phyloP scores from a whole-genome alignment of 2,888 invertebrate genomes.

The Athalia rosae region DNA sequence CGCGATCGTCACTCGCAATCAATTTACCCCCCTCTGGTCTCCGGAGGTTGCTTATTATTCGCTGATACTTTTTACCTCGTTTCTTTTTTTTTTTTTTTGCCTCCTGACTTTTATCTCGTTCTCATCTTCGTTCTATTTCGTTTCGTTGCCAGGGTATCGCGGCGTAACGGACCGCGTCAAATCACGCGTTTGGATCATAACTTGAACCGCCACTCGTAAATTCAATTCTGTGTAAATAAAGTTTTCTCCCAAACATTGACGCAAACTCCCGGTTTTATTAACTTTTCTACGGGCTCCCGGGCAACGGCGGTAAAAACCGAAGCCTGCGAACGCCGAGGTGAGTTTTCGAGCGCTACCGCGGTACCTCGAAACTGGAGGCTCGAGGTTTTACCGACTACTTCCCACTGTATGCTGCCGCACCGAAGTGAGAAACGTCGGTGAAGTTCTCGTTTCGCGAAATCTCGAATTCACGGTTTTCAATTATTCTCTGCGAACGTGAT shows the following conservation, averaged over 20 bases:
- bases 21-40: neutral
- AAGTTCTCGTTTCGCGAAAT: neutral
- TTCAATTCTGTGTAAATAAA: constrained; percentile 28
- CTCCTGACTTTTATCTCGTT: neutral
- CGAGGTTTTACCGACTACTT: too few relatives aligned
- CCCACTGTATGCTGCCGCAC: too few relatives aligned
- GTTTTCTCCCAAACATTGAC: constrained; percentile 32
- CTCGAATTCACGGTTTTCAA: too few relatives aligned
- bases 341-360: too few relatives aligned
- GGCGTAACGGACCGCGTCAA: too few relatives aligned
- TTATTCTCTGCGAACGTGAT: too few relatives aligned
- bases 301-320: neutral
- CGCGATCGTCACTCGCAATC: constrained; percentile 33
- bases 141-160: too few relatives aligned
- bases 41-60: neutral
- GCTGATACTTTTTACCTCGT: neutral
- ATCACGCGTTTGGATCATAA: constrained; percentile 19
- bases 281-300: neutral
- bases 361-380: too few relatives aligned
- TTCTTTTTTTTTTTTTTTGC: neutral
- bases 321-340: too few relatives aligned
- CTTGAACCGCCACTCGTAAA: constrained; percentile 40
- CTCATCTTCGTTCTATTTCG: neutral
- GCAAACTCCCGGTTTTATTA: constrained; percentile 13
- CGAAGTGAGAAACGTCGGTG: too few relatives aligned